Conservation (phyloP, 2,797 vertebrate genomes). For the Gymnodraco acuticeps region DNA sequence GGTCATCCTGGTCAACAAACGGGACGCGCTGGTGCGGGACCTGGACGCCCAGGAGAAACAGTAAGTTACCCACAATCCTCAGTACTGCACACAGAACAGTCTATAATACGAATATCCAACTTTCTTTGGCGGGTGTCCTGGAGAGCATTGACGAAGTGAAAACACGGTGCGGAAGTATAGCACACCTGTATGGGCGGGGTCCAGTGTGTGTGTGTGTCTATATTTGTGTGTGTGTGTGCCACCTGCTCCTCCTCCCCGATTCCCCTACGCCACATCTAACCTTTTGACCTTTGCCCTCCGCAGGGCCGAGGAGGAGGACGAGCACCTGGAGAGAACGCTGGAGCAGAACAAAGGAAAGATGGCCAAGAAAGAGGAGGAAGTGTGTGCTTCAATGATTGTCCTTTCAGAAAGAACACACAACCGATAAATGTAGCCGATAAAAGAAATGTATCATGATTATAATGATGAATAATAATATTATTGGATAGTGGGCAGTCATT, state of each 20-base stretch:
- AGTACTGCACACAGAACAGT: neutral
- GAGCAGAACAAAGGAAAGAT: slow-evolving; percentile 99
- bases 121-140: neutral
- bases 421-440: slow-evolving; percentile 72
- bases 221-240: too few relatives aligned
- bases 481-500: slow-evolving; percentile 62
- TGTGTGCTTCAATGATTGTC: slow-evolving; percentile 92
- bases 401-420: slow-evolving; percentile 59
- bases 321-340: slow-evolving; percentile 98
- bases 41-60: slow-evolving; percentile 98
- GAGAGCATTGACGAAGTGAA: slow-evolving; percentile 11
- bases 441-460: slow-evolving; percentile 67
- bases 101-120: neutral
- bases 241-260: neutral
- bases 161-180: slow-evolving; percentile 9
- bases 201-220: slow-evolving; percentile 3
- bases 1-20: slow-evolving; percentile 97
- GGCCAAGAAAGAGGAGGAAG: slow-evolving; percentile 98
- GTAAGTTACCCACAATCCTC: slow-evolving; percentile 83
- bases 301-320: slow-evolving; percentile 98
- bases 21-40: slow-evolving; percentile 95
- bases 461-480: slow-evolving; percentile 45
- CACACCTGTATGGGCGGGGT: slow-evolving; percentile 56
- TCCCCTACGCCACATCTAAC: slow-evolving; percentile 56
- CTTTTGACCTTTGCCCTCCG: slow-evolving; percentile 72